Evolutionary conservation across 2,797 vertebrate species (phyloP).

Genomic region (Crypturellus tataupa): DNA sequence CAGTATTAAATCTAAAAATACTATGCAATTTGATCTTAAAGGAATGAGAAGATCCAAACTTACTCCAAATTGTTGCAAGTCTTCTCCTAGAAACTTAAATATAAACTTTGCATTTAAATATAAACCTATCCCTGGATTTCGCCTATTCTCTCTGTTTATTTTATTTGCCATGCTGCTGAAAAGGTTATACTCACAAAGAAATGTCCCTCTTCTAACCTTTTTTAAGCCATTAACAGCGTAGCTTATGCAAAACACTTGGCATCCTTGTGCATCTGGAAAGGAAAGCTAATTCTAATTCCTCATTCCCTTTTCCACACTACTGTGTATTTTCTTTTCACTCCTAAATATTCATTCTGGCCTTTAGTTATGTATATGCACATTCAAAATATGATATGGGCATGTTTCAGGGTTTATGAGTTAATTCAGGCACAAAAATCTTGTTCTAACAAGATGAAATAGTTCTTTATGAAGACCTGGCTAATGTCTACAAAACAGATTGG

Average conservation of each 20-base stretch:
- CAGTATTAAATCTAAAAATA: conserved; percentile 68
- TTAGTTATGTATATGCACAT: not conserved
- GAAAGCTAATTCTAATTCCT: not conserved
- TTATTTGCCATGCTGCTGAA: conserved; percentile 33
- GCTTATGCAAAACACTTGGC: not conserved
- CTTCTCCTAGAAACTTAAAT: conserved; percentile 63
- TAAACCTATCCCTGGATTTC: conserved; percentile 35
- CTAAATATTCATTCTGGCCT: not conserved
- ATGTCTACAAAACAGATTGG: not conserved
- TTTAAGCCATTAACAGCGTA: not conserved
- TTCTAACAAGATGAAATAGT: not conserved
- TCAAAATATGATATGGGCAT: not conserved
- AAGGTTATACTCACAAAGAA: not conserved
- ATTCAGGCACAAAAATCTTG: not conserved
- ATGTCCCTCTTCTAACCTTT: not conserved
- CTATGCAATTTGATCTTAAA: not conserved
- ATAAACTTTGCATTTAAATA: conserved; percentile 56
- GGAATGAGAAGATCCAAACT: conserved; percentile 37
- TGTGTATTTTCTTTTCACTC: not conserved
- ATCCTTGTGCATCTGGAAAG: not conserved
- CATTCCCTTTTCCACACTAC: not conserved
- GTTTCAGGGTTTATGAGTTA: not conserved
- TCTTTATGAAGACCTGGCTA: not conserved
- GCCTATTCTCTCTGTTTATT: conserved; percentile 45
- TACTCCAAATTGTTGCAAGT: conserved; percentile 20